These are phyloP conservation scores for Cenopis cana DNA, from an alignment of 2,888 invertebrate species.

Conservation along the genomic window DNA sequence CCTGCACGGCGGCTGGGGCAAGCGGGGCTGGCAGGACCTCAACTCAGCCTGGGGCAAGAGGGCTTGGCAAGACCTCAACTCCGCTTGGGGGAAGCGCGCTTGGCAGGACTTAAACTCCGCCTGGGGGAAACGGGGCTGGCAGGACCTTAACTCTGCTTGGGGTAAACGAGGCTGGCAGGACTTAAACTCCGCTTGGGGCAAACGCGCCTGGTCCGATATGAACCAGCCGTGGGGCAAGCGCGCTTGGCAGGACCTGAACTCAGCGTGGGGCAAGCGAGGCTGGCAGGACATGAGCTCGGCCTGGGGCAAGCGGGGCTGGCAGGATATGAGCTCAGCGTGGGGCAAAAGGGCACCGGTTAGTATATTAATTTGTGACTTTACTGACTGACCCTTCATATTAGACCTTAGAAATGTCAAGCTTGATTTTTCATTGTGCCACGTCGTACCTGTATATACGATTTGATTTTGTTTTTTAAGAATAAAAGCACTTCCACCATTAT, in stretches of 20 bases:
- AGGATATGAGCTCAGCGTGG: slow-evolving; percentile 72
- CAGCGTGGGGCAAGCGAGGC: slow-evolving; percentile 82
- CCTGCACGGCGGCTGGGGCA: slow-evolving; percentile 79
- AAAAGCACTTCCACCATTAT: too few relatives aligned
- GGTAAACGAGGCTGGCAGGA: slow-evolving; percentile 87
- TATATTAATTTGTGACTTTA: slow-evolving; percentile 5
- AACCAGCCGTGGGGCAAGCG: slow-evolving; percentile 86
- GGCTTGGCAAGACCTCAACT: slow-evolving; percentile 80
- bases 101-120: slow-evolving; percentile 84
- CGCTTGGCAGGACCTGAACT: slow-evolving; percentile 79
- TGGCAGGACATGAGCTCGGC: slow-evolving; percentile 84
- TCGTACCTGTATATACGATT: too few relatives aligned
- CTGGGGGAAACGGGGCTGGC: slow-evolving; percentile 87
- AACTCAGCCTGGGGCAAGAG: slow-evolving; percentile 83
- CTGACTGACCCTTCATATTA: background rate
- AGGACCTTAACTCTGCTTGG: slow-evolving; percentile 80
- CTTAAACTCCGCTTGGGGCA: slow-evolving; percentile 84
- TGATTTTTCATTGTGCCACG: too few relatives aligned
- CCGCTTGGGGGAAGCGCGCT: slow-evolving; percentile 85
- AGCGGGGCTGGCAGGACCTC: slow-evolving; percentile 85
- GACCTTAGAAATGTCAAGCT: background rate
- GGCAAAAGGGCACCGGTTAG: slow-evolving; percentile 74
- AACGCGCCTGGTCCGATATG: slow-evolving; percentile 86
- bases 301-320: slow-evolving; percentile 85
- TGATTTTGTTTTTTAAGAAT: too few relatives aligned